Conservation (phyloP, 2,113 vertebrate genomes). For the Epinephelus moara region DNA sequence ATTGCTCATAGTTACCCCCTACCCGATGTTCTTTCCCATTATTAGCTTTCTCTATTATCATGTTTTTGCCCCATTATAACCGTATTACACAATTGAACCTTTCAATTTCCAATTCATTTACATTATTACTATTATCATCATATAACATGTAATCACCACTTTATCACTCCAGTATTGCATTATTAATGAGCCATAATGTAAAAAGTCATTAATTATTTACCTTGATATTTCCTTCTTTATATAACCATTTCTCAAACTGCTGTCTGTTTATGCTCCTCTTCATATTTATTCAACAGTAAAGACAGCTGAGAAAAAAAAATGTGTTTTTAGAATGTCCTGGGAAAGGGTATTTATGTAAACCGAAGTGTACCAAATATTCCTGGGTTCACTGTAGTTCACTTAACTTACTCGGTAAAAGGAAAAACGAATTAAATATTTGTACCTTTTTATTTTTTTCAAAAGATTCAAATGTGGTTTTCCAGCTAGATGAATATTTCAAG, state of each 20-base stretch:
- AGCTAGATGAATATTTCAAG: conserved; percentile 84
- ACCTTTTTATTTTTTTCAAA: conserved; percentile 59
- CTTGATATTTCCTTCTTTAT: not conserved
- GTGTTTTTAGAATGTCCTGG: conserved; percentile 22
- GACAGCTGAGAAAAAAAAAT: not conserved
- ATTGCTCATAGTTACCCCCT: not conserved
- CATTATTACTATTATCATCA: not conserved
- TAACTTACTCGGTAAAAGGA: conserved; percentile 48
- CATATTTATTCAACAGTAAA: conserved; percentile 20
- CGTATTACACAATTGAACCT: not conserved
- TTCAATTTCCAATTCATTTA: not conserved
- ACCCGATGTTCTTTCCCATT: not conserved
- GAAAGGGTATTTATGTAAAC: conserved; percentile 63
- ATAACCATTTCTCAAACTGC: conserved; percentile 3
- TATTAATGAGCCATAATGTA: not conserved
- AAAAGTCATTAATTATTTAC: not conserved
- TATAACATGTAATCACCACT: not conserved
- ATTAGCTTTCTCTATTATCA: not conserved
- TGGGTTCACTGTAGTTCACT: conserved; percentile 61
- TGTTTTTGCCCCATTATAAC: not conserved
- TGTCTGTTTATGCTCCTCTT: conserved; percentile 16
- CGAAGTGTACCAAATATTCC: conserved; percentile 51
- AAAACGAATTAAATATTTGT: conserved; percentile 73
- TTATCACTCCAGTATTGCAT: not conserved
- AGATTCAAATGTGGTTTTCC: conserved; percentile 78